These are phyloP conservation scores for Odontesthes bonariensis DNA, from an alignment of 2,113 vertebrate genomes.

Conservation along the genomic window DNA sequence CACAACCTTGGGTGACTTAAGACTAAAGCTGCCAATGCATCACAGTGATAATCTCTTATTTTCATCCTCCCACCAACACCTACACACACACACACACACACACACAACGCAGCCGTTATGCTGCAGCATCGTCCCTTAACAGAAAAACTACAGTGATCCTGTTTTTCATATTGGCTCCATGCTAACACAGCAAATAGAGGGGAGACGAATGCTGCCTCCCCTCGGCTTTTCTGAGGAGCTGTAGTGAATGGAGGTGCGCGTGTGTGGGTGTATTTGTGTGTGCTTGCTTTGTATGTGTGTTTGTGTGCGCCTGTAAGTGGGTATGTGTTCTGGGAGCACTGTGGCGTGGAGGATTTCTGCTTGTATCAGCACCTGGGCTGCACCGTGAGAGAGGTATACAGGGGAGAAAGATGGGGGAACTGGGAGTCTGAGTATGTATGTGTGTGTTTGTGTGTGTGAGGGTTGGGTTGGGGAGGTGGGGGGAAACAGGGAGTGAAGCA, in stretches of 20 bases:
- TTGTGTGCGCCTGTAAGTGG: slow-evolving; percentile 62
- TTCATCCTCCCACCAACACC: slow-evolving; percentile 37
- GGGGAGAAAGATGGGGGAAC: slow-evolving; percentile 77
- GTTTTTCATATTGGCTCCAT: slow-evolving; percentile 64
- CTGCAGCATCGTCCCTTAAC: slow-evolving; percentile 53
- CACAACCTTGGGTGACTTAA: slow-evolving; percentile 79
- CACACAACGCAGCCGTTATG: slow-evolving; percentile 26
- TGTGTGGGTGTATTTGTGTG: slow-evolving; percentile 36
- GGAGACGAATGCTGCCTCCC: slow-evolving; percentile 73
- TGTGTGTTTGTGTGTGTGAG: slow-evolving; percentile 15
- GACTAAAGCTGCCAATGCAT: slow-evolving; percentile 70
- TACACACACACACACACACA: slow-evolving; percentile 14
- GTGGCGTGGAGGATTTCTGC: slow-evolving; percentile 83
- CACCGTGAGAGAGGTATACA: slow-evolving; percentile 76
- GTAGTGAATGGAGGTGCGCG: slow-evolving; percentile 60
- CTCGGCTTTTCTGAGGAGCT: slow-evolving; percentile 67
- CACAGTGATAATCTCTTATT: slow-evolving; percentile 75
- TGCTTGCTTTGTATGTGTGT: slow-evolving; percentile 57
- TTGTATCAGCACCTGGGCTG: slow-evolving; percentile 85
- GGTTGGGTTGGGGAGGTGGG: slow-evolving; percentile 35
- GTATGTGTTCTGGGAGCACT: slow-evolving; percentile 79
- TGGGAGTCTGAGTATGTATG: slow-evolving; percentile 60
- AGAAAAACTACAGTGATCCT: slow-evolving; percentile 54
- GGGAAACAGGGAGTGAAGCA: slow-evolving; percentile 64
- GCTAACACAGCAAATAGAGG: slow-evolving; percentile 78